Base-by-base conservation (phyloP, 1,140 invertebrate genomes). In the Drosophila busckii region DNA sequence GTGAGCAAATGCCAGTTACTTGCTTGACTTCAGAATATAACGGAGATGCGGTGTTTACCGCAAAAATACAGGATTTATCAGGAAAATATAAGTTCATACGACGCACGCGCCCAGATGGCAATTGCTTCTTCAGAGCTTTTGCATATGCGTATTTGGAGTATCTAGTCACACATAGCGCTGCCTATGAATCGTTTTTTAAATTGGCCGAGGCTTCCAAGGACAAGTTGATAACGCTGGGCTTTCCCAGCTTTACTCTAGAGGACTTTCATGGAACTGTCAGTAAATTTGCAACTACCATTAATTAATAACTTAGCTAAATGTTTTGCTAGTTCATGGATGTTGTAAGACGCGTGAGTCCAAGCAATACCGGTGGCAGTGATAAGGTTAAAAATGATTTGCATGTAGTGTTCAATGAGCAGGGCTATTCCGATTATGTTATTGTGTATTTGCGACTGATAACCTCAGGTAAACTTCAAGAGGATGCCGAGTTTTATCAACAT, bases 101-200 rank as follows among this genome's bases (percentile, higher is more conserved):
- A 73, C 90, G 93, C 67, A 95, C 93, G 20, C 89, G 94, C 50
- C 94, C 94, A 0, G 97, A 99, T 91, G 97, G 97, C 16, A 99
- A 98, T 86, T 99, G 97, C 88, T 98, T 99, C 85, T 98, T 96
- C 87, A 90, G 97, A 73, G 96, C 96, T 23, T 98, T 98, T 90
- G 96, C 94, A 46, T 98, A 96, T 89, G 94, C 94, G 25, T 97
- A 95, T 88, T 90, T 98, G 84, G 97, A 98, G 89, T 92, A 92
- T 85, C 90, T 98, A 61, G 89, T 98, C 10, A 90, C 91, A 49
- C 92, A 97, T 88, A 93, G 92, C 87, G 89, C 92, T 42, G 95
- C 97, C 86, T 95, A 94, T 87, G 89, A 92, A 53, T 93, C 92
- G 88, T 98, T 98, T 89, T 91, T 92, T 85, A 92, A 94, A 67